Base-by-base conservation (phyloP, 2,113 vertebrate species). In the Caracal caracal region DNA sequence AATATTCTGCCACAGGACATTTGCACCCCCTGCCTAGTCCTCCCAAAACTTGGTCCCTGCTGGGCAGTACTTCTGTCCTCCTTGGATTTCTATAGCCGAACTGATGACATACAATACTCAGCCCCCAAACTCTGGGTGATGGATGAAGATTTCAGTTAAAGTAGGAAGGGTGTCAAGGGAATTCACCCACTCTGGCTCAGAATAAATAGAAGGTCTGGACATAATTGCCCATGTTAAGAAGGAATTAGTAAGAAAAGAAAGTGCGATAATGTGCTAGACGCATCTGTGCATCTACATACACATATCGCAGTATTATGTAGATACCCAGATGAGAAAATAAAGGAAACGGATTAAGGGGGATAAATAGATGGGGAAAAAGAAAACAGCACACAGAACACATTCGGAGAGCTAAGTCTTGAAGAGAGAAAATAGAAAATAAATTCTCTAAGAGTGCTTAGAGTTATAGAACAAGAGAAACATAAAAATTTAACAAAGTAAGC, bases 31-130 rank as follows among this genome's bases (percentile, higher is more conserved):
- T 43, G 66, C 56, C 28, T 71, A 75, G 28, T n/a, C 40, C 24
- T 88, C 11, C 37, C 20, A 20, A 86, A 63, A 26, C 82, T 40
- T 5, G 0, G 17, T n/a, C 28, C 33, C 13, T 28, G 19, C 63
- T 80, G 40, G 43, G 28, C 12, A 83, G 37, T 53, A 19, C 4
- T 22, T 78, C 26, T 83, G 66, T 70, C 12, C 15, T 68, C 10
- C 37, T 65, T 1, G 49, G 19, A 92, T 95, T 94, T 90, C 35
- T 92, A 30, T 12, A 93, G 76, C 61, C 90, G 79, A 79, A 80
- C 5, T 51, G 28, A 70, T 70, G 49, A 20, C 43, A 63, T 2
- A 43, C 1, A 49, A 35, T 56, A 59, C 16, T 82, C 66, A 86
- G 76, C 81, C 22, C 65, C 40, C 26, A 82, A 59, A 79, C 63